These are phyloP conservation scores for Falco biarmicus DNA, from an alignment of 2,797 vertebrate species.

Conservation along the genomic window DNA sequence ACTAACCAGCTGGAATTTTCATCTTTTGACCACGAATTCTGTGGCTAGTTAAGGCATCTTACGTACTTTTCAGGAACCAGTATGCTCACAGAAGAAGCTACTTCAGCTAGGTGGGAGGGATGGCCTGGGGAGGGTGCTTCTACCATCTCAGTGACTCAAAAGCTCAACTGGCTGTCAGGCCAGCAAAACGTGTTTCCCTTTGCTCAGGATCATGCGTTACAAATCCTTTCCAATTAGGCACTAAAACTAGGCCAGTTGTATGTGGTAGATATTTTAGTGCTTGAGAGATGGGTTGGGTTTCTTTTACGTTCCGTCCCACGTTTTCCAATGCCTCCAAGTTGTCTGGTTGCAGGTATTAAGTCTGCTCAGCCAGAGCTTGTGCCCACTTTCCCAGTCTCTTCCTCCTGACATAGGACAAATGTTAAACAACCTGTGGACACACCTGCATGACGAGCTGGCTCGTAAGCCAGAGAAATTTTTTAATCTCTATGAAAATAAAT, in stretches of 20 bases:
- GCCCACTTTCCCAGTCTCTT: neutral
- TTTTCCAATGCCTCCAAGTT: neutral
- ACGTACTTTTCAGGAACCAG: neutral
- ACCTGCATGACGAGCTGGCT: neutral
- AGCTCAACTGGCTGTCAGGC: neutral
- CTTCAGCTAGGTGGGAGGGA: neutral
- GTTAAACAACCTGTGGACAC: neutral
- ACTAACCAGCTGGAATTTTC: neutral
- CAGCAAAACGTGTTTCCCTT: neutral
- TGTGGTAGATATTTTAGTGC: neutral
- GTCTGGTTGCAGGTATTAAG: neutral
- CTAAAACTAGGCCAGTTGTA: neutral
- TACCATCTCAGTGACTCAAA: rapidly evolving
- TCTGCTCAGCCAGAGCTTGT: neutral
- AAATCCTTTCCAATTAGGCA: neutral
- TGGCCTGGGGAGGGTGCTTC: neutral
- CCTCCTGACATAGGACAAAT: neutral
- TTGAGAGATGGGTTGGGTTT: neutral
- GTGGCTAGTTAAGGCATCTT: neutral
- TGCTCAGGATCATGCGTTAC: neutral
- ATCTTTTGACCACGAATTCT: neutral
- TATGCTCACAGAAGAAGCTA: neutral
- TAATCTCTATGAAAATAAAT: neutral
- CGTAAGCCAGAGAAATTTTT: neutral
- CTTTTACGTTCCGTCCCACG: neutral